Conservation (phyloP, 2,113 vertebrate species). For the Telmatochromis sp. region DNA sequence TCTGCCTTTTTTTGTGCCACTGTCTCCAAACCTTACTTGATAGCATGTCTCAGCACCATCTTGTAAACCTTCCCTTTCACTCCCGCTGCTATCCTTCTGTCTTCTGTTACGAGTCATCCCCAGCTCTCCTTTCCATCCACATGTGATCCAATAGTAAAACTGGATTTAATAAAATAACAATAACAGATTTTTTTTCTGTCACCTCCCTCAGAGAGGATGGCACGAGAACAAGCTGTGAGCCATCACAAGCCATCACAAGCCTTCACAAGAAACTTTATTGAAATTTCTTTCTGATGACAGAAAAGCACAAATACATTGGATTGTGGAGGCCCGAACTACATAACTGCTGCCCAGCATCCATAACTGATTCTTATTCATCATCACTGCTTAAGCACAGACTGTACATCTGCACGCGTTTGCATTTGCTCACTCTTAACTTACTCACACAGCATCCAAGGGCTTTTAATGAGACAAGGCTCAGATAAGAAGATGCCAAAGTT, state of each 20-base stretch:
- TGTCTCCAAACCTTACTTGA: not conserved
- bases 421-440: slow-evolving; percentile 1
- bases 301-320: not conserved
- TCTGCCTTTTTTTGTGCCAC: not conserved
- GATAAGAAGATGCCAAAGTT: not conserved
- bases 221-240: not conserved
- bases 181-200: not conserved
- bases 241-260: not conserved
- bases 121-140: not conserved
- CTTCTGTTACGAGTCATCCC: not conserved
- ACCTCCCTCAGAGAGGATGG: not conserved
- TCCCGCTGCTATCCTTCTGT: not conserved
- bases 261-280: not conserved
- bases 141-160: not conserved
- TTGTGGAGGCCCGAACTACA: not conserved
- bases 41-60: not conserved
- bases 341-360: not conserved
- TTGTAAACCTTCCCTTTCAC: not conserved
- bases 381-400: not conserved
- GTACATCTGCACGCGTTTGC: not conserved
- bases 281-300: not conserved
- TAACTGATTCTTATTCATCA: not conserved
- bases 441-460: not conserved
- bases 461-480: not conserved
- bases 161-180: not conserved